These are phyloP conservation scores for Ariopsis seemanni DNA, from an alignment of 2,113 vertebrate genomes.

Conservation along the genomic window DNA sequence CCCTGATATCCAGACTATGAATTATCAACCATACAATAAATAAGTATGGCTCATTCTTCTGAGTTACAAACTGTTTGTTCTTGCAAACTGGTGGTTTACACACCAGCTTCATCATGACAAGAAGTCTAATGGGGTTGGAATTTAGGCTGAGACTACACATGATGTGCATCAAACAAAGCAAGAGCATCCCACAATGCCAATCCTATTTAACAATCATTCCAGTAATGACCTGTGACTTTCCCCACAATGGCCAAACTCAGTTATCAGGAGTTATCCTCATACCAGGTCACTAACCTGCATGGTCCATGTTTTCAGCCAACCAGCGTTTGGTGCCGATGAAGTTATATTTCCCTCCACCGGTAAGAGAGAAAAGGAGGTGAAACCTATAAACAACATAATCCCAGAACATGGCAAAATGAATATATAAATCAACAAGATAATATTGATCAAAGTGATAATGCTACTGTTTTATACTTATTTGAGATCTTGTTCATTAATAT, in stretches of 20 bases:
- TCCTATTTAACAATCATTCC: neutral
- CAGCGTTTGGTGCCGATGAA: constrained; percentile 76
- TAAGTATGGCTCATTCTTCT: neutral
- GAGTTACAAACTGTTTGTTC: neutral
- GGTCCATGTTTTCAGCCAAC: constrained; percentile 78
- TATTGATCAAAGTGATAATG: neutral
- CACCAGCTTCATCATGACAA: neutral
- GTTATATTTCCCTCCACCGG: constrained; percentile 78
- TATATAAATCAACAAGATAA: neutral
- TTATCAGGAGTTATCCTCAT: neutral
- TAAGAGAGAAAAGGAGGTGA: constrained; percentile 73
- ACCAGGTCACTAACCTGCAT: constrained; percentile 63
- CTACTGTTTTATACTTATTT: neutral
- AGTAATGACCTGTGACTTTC: neutral
- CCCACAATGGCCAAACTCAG: neutral
- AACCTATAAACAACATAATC: constrained; percentile 51
- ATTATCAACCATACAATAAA: too few species aligned
- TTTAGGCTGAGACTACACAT: neutral
- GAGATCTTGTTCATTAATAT: neutral
- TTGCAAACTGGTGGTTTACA: neutral
- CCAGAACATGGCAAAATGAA: neutral
- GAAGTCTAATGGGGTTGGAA: neutral
- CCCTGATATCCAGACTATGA: too few species aligned
- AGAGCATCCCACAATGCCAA: neutral
- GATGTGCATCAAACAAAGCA: neutral